Evolutionary conservation across 1,140 invertebrate species (phyloP).

Genomic region (Ceratosolen fusciceps): DNA sequence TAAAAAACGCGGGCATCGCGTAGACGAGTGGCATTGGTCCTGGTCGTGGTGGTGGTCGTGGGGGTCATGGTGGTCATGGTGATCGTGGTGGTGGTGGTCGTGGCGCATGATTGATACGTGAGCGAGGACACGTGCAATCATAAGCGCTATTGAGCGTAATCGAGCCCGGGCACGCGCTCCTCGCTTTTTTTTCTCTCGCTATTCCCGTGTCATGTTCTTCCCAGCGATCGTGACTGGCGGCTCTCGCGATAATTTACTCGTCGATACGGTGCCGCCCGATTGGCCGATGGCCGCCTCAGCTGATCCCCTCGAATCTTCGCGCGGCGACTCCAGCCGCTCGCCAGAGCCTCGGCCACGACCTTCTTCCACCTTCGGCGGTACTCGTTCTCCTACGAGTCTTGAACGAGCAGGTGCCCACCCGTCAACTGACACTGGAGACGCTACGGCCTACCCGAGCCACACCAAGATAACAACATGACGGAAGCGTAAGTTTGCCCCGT

Average conservation of each 20-base stretch:
- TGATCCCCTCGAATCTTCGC: slow-evolving; percentile 23
- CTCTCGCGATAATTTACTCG: neutral
- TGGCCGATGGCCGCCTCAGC: slow-evolving; percentile 29
- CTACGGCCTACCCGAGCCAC: neutral
- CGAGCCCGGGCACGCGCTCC: too few species aligned
- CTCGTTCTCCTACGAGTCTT: neutral
- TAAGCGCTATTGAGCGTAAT: too few species aligned
- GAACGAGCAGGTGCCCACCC: slow-evolving; percentile 51
- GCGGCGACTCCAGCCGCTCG: neutral
- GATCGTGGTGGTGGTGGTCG: too few species aligned
- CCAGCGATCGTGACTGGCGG: slow-evolving; percentile 7
- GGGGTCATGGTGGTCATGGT: too few species aligned
- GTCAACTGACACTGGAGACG: slow-evolving; percentile 50
- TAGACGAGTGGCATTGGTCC: too few species aligned
- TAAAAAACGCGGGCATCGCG: too few species aligned
- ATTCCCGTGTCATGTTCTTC: neutral
- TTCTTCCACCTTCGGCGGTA: too few species aligned
- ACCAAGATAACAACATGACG: slow-evolving; percentile 51
- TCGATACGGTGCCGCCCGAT: neutral
- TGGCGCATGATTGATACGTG: neutral
- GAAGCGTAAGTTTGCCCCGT: slow-evolving; percentile 64
- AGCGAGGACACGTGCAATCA: too few species aligned
- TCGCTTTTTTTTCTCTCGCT: neutral
- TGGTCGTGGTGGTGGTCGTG: too few species aligned
- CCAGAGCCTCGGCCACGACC: too few species aligned